phyloP scores from a whole-genome alignment of 2,888 invertebrate genomes.

The Meloe dianella region DNA sequence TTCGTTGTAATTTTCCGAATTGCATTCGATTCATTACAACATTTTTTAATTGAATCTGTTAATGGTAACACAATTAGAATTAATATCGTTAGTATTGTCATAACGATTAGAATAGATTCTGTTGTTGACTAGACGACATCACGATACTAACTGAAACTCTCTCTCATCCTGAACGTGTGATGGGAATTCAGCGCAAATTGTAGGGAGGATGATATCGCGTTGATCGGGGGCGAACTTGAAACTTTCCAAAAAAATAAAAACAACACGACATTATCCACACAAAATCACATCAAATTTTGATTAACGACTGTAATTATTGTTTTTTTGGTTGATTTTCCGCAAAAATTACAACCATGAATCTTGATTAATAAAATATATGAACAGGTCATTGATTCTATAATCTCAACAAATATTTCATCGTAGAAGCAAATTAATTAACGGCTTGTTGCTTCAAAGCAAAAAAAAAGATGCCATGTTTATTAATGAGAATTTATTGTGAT shows the following conservation, averaged over 20 bases:
- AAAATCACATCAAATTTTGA: not conserved
- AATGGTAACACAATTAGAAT: not conserved
- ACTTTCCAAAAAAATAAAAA: not conserved
- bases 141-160: slow-evolving; percentile 4
- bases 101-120: not conserved
- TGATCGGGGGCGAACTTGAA: not conserved
- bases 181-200: not conserved
- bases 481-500: not conserved
- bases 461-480: not conserved
- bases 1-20: slow-evolving; percentile 6
- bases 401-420: not conserved
- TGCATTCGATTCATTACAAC: slow-evolving; percentile 16
- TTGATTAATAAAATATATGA: not conserved
- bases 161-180: slow-evolving; percentile 1
- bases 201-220: not conserved
- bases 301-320: not conserved
- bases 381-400: not conserved
- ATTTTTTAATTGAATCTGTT: slow-evolving; percentile 16
- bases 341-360: not conserved
- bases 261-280: not conserved
- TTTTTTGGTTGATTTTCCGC: not conserved
- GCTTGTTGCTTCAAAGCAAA: not conserved
- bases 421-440: not conserved
- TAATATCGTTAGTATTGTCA: not conserved
- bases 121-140: slow-evolving; percentile 2